phyloP scores from a whole-genome alignment of 2,797 vertebrate species.

The Peromyscus aztecus region DNA sequence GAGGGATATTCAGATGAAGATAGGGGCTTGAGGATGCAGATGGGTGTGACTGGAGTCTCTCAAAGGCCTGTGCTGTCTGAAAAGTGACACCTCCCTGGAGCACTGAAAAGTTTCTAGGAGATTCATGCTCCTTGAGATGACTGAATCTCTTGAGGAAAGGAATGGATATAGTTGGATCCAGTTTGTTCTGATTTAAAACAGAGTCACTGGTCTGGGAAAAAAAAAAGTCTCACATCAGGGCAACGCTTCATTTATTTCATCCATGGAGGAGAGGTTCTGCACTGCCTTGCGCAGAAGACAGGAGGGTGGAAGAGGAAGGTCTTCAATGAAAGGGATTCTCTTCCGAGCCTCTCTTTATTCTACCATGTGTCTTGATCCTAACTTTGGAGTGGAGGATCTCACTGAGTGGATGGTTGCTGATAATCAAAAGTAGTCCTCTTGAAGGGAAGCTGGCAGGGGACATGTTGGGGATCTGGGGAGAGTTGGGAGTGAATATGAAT shows the following conservation, averaged over 20 bases:
- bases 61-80: neutral
- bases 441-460: neutral
- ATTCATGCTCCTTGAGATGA: conserved; percentile 16
- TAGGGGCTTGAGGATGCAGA: neutral
- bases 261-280: neutral
- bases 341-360: neutral
- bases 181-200: conserved; percentile 20
- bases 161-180: neutral
- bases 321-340: neutral
- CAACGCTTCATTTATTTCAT: conserved; percentile 2
- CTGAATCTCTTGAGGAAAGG: conserved; percentile 36
- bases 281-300: neutral
- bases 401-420: neutral
- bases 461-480: neutral
- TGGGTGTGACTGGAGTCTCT: neutral
- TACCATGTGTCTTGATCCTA: neutral
- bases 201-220: neutral
- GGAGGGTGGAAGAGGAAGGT: neutral
- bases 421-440: neutral
- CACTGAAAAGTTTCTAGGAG: conserved; percentile 4
- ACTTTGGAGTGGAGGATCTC: neutral
- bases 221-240: neutral
- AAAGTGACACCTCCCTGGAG: neutral
- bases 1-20: neutral
- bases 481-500: neutral